phyloP scores from a whole-genome alignment of 1,140 invertebrate species.

The Heliconius eleuchia region DNA sequence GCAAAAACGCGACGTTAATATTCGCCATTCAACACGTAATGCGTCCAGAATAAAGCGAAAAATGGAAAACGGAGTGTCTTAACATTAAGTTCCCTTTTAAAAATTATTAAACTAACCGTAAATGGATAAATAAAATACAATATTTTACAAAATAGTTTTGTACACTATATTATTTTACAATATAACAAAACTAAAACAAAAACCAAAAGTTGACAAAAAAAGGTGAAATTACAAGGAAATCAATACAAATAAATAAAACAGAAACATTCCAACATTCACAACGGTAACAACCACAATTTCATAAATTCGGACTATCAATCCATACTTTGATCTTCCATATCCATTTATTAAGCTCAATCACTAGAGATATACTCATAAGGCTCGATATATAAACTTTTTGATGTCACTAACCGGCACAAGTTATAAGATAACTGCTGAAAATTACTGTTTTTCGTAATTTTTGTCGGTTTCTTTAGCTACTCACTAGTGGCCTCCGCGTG shows the following conservation, averaged over 20 bases:
- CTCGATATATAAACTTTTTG: conserved; percentile 50
- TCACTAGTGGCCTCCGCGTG: too few relatives aligned
- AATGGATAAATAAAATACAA: too few relatives aligned
- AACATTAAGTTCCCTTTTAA: too few relatives aligned
- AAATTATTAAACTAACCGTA: too few relatives aligned
- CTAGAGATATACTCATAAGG: conserved; percentile 46
- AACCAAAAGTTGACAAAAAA: not conserved
- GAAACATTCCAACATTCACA: not conserved
- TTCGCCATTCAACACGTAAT: too few relatives aligned
- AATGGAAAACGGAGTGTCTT: too few relatives aligned
- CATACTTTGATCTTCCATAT: conserved; percentile 53
- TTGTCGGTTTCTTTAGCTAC: not conserved
- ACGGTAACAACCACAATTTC: not conserved
- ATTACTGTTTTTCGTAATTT: not conserved
- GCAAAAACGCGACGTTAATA: too few relatives aligned
- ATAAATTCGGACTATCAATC: conserved; percentile 39
- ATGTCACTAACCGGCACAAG: conserved; percentile 16
- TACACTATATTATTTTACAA: too few relatives aligned
- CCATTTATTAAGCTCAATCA: conserved; percentile 71
- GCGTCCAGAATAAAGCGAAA: too few relatives aligned
- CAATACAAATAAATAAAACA: not conserved
- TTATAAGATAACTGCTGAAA: not conserved
- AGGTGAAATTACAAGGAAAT: not conserved
- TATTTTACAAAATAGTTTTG: too few relatives aligned
- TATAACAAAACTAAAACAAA: not conserved